Base-by-base conservation (phyloP, 2,113 vertebrate genomes). In the Oryzias celebensis region DNA sequence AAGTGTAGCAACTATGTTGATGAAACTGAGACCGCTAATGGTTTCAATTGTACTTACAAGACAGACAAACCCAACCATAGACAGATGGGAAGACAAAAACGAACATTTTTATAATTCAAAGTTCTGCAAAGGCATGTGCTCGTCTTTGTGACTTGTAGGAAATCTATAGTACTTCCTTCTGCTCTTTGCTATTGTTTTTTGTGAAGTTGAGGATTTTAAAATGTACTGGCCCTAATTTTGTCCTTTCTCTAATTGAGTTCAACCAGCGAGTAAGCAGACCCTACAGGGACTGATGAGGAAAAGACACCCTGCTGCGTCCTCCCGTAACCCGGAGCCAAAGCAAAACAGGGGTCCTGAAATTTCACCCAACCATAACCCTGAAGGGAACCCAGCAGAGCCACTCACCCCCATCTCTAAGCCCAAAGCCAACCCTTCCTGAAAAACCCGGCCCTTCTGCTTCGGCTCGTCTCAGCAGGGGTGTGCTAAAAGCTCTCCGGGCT, bases 11-110 rank as follows among this genome's bases (percentile, higher is more conserved):
- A 88, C 90, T 87, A 82, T 88, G 90, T 85, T 71, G 52, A 85
- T 88, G 91, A 90, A 92, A 90, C 61, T 58, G 86, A 91, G 84
- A 90, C 71, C 69, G 65, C 73, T 71, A 65, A 69, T 91, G 88
- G 92, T 93, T 91, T 83, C 85, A 83, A 20, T 90, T 91, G 90
- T 91, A 88, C 65, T 81, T 82, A 90, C 90, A 90, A 84, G 81
- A 81, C 18, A 73, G 69, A 82, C 59, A 71, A 61, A 17, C 80
- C 60, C 77, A 75, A 50, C 76, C 70, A 67, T 7, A 42, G 62
- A 50, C 44, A 52, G 58, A 79, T 42, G 36, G 8, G 36, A 10
- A 36, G 8, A 10, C 10, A 36, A 36, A 10, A 36, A 6, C 7
- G 26, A 28, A 12, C 8, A 36, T 10, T 36, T 36, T 36, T 36